Base-by-base conservation (phyloP, 2,888 invertebrate genomes). In the Neoscelio sp. region DNA sequence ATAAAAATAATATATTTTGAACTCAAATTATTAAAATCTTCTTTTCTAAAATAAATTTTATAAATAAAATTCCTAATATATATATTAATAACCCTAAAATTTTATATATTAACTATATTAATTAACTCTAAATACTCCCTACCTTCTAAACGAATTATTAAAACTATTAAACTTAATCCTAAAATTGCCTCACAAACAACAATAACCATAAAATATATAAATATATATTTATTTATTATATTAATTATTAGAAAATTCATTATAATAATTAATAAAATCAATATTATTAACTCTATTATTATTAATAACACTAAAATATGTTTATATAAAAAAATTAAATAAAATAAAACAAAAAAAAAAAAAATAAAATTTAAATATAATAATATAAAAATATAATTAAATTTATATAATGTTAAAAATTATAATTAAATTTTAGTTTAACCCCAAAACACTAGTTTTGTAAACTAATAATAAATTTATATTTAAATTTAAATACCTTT, bases 361-460 rank as follows among this genome's bases (percentile, higher is more conserved):
- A 48, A 56, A 52, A 79, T 13, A 92, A 91, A 89, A 91, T 82
- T 91, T 88, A 88, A 90, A 87, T 83, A 92, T 83, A 91, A 77
- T 87, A 35, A 35, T 35, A 35, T 50, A 42, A 44, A 75, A 33
- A 50, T 10, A 44, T 84, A 89, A 84, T 91, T 90, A 88, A 91
- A 82, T 73, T 44, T 62, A 50, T 30, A 62, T 44, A 71, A 77
- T 75, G n/a, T n/a, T n/a, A n/a, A n/a, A 83, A 87, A 92, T 93
- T 93, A 92, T 71, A 93, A n/a, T n/a, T n/a, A n/a, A n/a, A n/a
- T n/a, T n/a, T n/a, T 93, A 94, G 92, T 93, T 93, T 93, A 93
- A 92, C 84, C 83, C 10, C 17, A 93, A 93, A 94, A 93, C 91
- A 92, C 92, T 93, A 93, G 92, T 94, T 92, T 94, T 94, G 93